Evolutionary conservation across 2,888 invertebrate genomes (phyloP), one percentile per base, ranked within the genome.

Genomic region (Acanthosepion esculentum): DNA sequence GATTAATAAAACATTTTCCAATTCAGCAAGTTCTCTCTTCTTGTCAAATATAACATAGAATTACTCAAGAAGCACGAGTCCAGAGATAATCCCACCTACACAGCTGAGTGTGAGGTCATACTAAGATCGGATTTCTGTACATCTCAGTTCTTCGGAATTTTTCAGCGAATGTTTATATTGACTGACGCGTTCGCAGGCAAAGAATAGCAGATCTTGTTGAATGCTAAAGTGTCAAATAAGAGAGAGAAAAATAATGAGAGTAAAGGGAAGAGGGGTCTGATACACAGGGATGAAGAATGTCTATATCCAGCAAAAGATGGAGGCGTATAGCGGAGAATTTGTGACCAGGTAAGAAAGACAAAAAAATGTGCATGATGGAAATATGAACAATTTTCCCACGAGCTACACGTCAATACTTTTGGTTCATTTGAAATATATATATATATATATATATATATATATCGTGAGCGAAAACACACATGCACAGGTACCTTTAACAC

Each of bases 381-480:
- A 59, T 23, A 59, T 59, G 20, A 59, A 20, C 59, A 59, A 23
- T 50, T 23, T 59, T 18, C 20, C 15, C 20, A 23, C 59, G 20
- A 5, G 20, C 59, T 23, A 59, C 26, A 0, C 20, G 5, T 20
- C 6, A 26, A 23, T 59, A 6, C 59, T 23, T 12, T 59, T 59
- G 41, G 41, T 59, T 8, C 26, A 29, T 29, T 64, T 5, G 29
- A 6, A 29, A 5, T 78, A 29, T n/a, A 29, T 78, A 78, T 78
- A 29, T n/a, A 78, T 78, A 78, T 78, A 78, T 78, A 78, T 78
- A n/a, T 78, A 78, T 78, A 78, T n/a, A n/a, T n/a, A n/a, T n/a
- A n/a, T n/a, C 41, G 41, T 41, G 41, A 41, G 2, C 41, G 41
- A 41, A 41, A 41, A 41, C 41, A 41, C 41, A 41, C 41, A 41